phyloP scores from a whole-genome alignment of 2,888 invertebrate genomes.

The Baronia brevicornis region DNA sequence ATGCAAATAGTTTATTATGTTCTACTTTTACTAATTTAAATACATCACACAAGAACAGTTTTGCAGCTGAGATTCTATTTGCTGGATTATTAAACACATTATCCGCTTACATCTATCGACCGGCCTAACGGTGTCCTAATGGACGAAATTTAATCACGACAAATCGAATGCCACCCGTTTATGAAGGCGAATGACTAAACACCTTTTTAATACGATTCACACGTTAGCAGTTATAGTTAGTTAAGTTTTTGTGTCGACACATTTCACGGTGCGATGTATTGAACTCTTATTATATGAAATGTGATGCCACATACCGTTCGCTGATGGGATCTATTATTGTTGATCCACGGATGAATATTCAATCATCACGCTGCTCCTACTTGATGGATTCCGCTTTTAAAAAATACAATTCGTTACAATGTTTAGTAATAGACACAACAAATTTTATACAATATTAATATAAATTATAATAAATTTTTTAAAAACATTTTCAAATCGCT shows the following conservation, averaged over 20 bases:
- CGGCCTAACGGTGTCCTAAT: conserved; percentile 66
- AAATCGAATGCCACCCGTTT: conserved; percentile 74
- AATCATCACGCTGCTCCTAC: conserved; percentile 61
- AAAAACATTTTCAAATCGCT: no score
- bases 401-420: no score
- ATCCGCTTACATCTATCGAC: conserved; percentile 54
- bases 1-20: no score
- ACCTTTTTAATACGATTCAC: conserved; percentile 76
- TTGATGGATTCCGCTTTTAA: conserved; percentile 46
- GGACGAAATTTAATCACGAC: conserved; percentile 73
- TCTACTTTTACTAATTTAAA: conserved; percentile 12
- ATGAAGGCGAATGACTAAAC: conserved; percentile 73
- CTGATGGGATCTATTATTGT: conserved; percentile 73
- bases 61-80: conserved; percentile 52
- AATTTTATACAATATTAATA: no score
- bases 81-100: conserved; percentile 59
- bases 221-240: conserved; percentile 74
- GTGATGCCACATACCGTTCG: conserved; percentile 68
- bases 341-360: conserved; percentile 74
- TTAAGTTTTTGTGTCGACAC: conserved; percentile 72
- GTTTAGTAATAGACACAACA: no score
- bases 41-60: conserved; percentile 37
- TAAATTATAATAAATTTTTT: no score
- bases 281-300: conserved; percentile 73
- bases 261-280: conserved; percentile 74